Evolutionary conservation across 2,113 vertebrate species (phyloP).

Genomic region (Labrus mixtus): DNA sequence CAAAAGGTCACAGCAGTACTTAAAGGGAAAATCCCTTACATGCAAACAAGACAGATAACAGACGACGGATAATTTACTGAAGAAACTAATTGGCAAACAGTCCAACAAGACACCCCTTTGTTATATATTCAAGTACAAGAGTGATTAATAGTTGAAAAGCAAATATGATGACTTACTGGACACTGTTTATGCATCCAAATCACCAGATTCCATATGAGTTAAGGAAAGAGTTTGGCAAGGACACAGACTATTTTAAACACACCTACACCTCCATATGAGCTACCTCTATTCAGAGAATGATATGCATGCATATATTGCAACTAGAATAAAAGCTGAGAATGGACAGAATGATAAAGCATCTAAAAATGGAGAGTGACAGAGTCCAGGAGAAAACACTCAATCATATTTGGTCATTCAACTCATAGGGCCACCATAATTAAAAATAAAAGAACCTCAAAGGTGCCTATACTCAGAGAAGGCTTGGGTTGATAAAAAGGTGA

Average conservation of each 20-base stretch:
- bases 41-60: slow-evolving; percentile 36
- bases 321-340: too few relatives aligned
- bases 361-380: too few relatives aligned
- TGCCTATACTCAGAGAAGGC: not conserved
- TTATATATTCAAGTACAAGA: not conserved
- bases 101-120: not conserved
- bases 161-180: not conserved
- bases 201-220: not conserved
- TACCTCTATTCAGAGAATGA: too few relatives aligned
- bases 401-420: too few relatives aligned
- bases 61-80: slow-evolving; percentile 30
- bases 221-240: not conserved
- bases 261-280: too few relatives aligned
- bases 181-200: not conserved
- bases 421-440: too few relatives aligned
- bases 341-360: too few relatives aligned
- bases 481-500: not conserved
- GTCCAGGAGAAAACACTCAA: too few relatives aligned
- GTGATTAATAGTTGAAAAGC: slow-evolving; percentile 2
- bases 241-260: too few relatives aligned
- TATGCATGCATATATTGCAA: too few relatives aligned
- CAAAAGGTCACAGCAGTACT: slow-evolving; percentile 48
- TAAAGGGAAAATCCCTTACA: slow-evolving; percentile 16
- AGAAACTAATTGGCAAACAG: slow-evolving; percentile 51
- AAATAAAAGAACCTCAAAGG: too few relatives aligned